Conservation (phyloP, 2,888 invertebrate genomes). For the Phyto melanocephala region DNA sequence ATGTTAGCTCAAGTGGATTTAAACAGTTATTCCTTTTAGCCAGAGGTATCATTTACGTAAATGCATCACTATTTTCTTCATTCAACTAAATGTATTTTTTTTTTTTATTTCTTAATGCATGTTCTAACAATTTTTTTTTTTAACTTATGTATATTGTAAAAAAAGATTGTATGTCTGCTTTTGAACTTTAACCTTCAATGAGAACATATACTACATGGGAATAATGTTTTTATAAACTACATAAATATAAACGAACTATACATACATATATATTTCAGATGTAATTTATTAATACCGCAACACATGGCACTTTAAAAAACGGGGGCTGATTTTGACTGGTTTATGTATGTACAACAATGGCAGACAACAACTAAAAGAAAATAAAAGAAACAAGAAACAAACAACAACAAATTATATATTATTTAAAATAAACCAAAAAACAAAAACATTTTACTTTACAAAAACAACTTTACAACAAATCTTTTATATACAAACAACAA, state of each 20-base stretch:
- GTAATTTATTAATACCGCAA: slow-evolving; percentile 72
- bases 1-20: too few species aligned
- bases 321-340: slow-evolving; percentile 64
- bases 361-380: slow-evolving; percentile 42
- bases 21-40: too few species aligned
- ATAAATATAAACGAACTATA: slow-evolving; percentile 18
- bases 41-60: too few species aligned
- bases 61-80: too few species aligned
- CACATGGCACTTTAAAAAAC: slow-evolving; percentile 70
- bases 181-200: slow-evolving; percentile 14
- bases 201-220: background rate
- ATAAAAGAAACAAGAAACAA: slow-evolving; percentile 26
- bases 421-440: slow-evolving; percentile 34
- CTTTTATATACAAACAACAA: slow-evolving; percentile 59
- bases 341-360: slow-evolving; percentile 50
- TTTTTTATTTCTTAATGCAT: slow-evolving; percentile 7
- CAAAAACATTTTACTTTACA: slow-evolving; percentile 54
- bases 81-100: too few species aligned
- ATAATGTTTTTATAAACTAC: background rate
- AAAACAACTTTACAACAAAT: slow-evolving; percentile 64
- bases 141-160: background rate
- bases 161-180: background rate
- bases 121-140: background rate
- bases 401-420: slow-evolving; percentile 42
- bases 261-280: slow-evolving; percentile 68